These are phyloP conservation scores for Sparidentex hasta DNA, from an alignment of 2,797 vertebrate species.

Conservation along the genomic window DNA sequence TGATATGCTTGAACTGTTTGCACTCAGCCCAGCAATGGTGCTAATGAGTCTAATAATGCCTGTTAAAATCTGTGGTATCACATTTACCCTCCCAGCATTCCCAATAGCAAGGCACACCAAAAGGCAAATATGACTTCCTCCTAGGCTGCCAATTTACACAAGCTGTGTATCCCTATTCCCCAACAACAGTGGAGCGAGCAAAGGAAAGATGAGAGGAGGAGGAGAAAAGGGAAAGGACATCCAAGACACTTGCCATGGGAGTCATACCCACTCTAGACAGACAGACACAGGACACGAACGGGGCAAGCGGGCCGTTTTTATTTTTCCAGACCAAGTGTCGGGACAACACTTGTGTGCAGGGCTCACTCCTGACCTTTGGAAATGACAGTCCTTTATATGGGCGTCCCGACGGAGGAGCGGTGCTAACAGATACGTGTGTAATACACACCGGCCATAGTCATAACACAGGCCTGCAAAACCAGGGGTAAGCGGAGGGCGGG, in stretches of 20 bases:
- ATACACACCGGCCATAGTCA: constrained; percentile 87
- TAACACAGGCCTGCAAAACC: constrained; percentile 80
- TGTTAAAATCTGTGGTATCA: constrained; percentile 50
- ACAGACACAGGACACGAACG: constrained; percentile 68
- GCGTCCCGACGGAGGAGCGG: constrained; percentile 80
- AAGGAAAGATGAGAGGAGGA: constrained; percentile 50
- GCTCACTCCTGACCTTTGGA: constrained; percentile 88
- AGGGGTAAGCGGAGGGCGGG: constrained; percentile 53
- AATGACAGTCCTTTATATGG: constrained; percentile 88
- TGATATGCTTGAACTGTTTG: constrained; percentile 44
- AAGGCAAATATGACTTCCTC: constrained; percentile 57
- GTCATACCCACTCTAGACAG: constrained; percentile 61
- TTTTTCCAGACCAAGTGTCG: constrained; percentile 82
- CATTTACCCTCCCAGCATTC: constrained; percentile 44
- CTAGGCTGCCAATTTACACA: constrained; percentile 54
- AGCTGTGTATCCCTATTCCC: constrained; percentile 52
- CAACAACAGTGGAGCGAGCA: constrained; percentile 38
- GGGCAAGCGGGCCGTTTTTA: constrained; percentile 63
- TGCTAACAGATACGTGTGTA: constrained; percentile 86
- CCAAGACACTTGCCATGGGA: constrained; percentile 60
- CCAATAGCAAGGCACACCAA: constrained; percentile 30
- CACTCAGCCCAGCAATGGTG: constrained; percentile 30
- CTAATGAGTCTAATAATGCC: constrained; percentile 59
- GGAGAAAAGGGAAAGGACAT: constrained; percentile 65
- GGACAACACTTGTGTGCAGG: constrained; percentile 88